Evolutionary conservation across 23 tunicate species (phyloP).

Genomic region (Oikopleura vanhoeffeni): DNA sequence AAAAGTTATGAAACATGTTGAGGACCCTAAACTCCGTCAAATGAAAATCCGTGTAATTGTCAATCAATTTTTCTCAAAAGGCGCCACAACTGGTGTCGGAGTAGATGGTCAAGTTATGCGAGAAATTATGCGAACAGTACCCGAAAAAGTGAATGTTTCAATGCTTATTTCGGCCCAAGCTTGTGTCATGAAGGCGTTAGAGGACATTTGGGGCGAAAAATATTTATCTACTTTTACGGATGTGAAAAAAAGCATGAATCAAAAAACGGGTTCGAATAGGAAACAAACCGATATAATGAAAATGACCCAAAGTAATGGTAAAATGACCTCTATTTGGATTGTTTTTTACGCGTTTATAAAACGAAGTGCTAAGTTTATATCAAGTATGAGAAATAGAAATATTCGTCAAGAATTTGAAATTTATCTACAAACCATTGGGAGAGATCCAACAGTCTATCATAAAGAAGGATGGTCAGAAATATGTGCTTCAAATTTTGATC

Average conservation of each 20-base stretch:
- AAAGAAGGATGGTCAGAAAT: constrained; percentile 9
- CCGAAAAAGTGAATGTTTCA: constrained; percentile 10
- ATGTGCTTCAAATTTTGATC: background rate
- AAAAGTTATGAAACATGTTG: constrained; percentile 35
- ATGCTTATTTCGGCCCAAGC: constrained; percentile 16
- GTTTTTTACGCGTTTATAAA: background rate
- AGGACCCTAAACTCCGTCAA: constrained; percentile 19
- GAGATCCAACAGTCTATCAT: background rate
- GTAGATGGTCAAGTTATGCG: background rate
- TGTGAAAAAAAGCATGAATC: background rate
- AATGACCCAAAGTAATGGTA: background rate
- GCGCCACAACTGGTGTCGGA: too few species aligned
- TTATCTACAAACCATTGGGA: background rate
- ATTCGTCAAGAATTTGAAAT: background rate
- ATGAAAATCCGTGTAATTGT: constrained; percentile 33
- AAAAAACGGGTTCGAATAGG: background rate
- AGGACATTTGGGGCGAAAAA: background rate
- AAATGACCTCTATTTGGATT: background rate
- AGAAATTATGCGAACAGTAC: background rate
- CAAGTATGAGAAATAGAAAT: background rate
- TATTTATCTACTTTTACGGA: background rate
- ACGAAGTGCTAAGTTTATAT: background rate
- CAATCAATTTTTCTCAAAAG: constrained; percentile 48
- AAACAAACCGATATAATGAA: background rate
- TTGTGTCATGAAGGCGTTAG: background rate